These are phyloP conservation scores for Heliconius charithonia DNA, from an alignment of 2,888 invertebrate genomes.

Conservation along the genomic window DNA sequence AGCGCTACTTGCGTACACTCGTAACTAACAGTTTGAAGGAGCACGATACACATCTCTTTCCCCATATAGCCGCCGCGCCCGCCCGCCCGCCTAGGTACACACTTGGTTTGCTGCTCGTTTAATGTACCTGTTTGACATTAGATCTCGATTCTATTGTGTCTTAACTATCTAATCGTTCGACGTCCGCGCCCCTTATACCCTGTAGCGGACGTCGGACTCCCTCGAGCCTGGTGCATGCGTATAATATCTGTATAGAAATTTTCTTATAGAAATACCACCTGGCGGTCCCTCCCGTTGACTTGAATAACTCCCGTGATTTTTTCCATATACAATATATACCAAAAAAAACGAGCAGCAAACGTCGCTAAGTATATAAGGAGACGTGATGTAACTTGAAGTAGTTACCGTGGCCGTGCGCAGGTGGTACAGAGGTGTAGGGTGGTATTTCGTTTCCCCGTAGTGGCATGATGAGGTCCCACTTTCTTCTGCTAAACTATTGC, in stretches of 20 bases:
- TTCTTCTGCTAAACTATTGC: slow-evolving; percentile 47
- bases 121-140: slow-evolving; percentile 68
- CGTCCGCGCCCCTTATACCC: slow-evolving; percentile 56
- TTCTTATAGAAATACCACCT: slow-evolving; percentile 76
- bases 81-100: slow-evolving; percentile 70
- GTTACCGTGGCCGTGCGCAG: background rate
- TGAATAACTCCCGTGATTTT: slow-evolving; percentile 49
- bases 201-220: slow-evolving; percentile 50
- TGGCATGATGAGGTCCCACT: slow-evolving; percentile 72
- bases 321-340: slow-evolving; percentile 42
- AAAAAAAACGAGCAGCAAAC: slow-evolving; percentile 72
- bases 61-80: slow-evolving; percentile 65
- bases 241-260: slow-evolving; percentile 71
- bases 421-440: slow-evolving; percentile 58
- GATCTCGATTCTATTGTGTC: slow-evolving; percentile 62
- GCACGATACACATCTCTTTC: slow-evolving; percentile 73
- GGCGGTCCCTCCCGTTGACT: slow-evolving; percentile 55
- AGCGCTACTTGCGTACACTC: slow-evolving; percentile 55
- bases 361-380: background rate
- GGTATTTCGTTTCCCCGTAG: slow-evolving; percentile 79
- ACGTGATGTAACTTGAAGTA: slow-evolving; percentile 18
- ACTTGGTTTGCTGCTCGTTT: slow-evolving; percentile 83
- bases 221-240: slow-evolving; percentile 69
- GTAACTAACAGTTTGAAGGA: slow-evolving; percentile 73
- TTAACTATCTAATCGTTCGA: slow-evolving; percentile 48